Percentiles rank a stretch among this genome's conserved stretches.
Conservation (phyloP, 2,888 invertebrate species). For the Tolmerus cingulatus region DNA sequence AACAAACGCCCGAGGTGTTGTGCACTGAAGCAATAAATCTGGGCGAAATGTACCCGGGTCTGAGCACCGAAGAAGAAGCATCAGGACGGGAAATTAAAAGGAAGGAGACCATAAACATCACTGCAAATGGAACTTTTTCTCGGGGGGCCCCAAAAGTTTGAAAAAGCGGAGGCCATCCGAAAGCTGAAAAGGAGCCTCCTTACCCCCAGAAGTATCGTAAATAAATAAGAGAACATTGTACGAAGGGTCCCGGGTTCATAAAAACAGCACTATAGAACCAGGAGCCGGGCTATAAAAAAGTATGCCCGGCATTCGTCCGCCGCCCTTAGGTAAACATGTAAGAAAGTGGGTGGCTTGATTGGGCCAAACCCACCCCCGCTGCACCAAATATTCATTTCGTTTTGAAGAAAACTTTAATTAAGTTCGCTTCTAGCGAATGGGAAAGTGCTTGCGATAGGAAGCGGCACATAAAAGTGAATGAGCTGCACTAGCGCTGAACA, state of each 20-base stretch:
- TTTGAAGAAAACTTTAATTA: slow-evolving; percentile 31
- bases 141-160: not conserved
- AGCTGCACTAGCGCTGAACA: not conserved
- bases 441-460: not conserved
- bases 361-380: not conserved
- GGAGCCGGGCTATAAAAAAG: slow-evolving; percentile 4
- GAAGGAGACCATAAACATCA: slow-evolving; percentile 13
- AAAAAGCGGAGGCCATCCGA: not conserved
- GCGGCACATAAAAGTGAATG: slow-evolving; percentile 11
- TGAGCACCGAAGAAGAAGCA: not conserved
- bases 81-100: slow-evolving; percentile 23
- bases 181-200: slow-evolving; percentile 12
- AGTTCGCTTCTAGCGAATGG: not conserved
- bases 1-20: not conserved
- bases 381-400: slow-evolving; percentile 31
- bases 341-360: not conserved
- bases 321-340: not conserved
- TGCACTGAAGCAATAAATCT: slow-evolving; percentile 5
- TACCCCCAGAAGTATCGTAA: slow-evolving; percentile 15
- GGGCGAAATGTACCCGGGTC: not conserved
- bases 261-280: not conserved
- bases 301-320: not conserved
- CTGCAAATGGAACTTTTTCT: slow-evolving; percentile 13
- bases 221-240: slow-evolving; percentile 21
- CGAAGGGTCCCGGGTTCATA: not conserved